Percentiles rank a stretch among this genome's conserved stretches.
Evolutionary conservation across 2,888 invertebrate genomes (phyloP).

Genomic region (Peribatodes rhomboidaria): DNA sequence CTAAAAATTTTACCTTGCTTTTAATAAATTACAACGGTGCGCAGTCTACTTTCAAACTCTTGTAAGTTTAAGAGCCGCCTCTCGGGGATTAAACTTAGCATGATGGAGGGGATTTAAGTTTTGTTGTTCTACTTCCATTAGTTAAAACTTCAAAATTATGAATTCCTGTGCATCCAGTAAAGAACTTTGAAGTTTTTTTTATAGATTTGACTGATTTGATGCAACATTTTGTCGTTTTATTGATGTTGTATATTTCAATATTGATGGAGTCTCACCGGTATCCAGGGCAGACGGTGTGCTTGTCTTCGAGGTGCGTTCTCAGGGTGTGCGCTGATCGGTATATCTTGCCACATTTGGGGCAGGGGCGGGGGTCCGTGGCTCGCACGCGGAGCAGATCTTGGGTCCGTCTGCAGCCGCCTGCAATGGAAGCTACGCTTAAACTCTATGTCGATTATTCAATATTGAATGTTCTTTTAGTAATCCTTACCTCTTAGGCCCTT

Average conservation of each 20-base stretch:
- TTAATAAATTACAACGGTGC: too few species aligned
- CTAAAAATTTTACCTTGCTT: too few species aligned
- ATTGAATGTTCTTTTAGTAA: slow-evolving; percentile 17
- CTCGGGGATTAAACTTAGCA: too few species aligned
- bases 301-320: slow-evolving; percentile 96
- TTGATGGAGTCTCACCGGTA: slow-evolving; percentile 84
- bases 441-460: slow-evolving; percentile 13
- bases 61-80: too few species aligned
- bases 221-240: too few species aligned
- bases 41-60: too few species aligned
- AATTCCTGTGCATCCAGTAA: too few species aligned
- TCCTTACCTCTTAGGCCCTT: slow-evolving; percentile 51
- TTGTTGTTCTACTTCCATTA: too few species aligned
- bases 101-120: too few species aligned
- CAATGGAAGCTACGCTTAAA: slow-evolving; percentile 37
- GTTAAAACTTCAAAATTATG: neutral
- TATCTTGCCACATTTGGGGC: slow-evolving; percentile 97
- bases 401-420: slow-evolving; percentile 90
- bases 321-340: slow-evolving; percentile 96
- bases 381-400: slow-evolving; percentile 94
- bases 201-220: too few species aligned
- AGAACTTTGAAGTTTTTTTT: too few species aligned
- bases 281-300: slow-evolving; percentile 97
- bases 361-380: slow-evolving; percentile 96
- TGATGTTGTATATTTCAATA: too few species aligned